Evolutionary conservation across 2,888 invertebrate species (phyloP), one percentile per base, ranked within the genome.

Genomic region (Cantharis nigra): DNA sequence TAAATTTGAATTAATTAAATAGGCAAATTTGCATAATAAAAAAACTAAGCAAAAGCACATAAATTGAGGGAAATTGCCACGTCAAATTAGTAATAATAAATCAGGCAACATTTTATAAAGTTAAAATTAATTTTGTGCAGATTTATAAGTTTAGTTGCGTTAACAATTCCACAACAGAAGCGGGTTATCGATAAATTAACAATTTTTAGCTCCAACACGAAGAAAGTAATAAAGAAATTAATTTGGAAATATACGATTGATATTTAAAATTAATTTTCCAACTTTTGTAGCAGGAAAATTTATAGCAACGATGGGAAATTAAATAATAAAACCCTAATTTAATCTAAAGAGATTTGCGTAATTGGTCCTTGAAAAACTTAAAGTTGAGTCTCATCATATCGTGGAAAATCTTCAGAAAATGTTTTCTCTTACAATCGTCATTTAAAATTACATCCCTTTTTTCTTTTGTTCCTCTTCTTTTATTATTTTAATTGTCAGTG

Each of bases 271-370:
- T 49, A 49, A 49, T 49, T 16, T 28, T 13, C 23, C 69, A 28
- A 28, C 16, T 23, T 65, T 13, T 23, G 16, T 26, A 23, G 28
- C n/a, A 49, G 49, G n/a, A 49, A 49, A 70, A 75, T 71, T 75
- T 71, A 75, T 75, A 71, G 75, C 62, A 30, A 64, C 49, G 70
- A 64, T 64, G 26, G 64, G 63, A 75, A 71, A 71, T 75, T 71
- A 65, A 71, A 71, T 71, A 75, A 75, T 71, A 75, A 75, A 71
- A 75, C 67, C 67, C 67, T 75, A 75, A 75, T 75, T 75, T 65
- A 75, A 75, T 23, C 62, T 33, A 70, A 74, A 74, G 20, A 71
- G 49, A 49, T 75, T 75, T 75, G 71, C 71, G 64, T 75, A 75
- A 75, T 75, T 75, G 71, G 65, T 70, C 64, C 74, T 75, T 28